Conservation (phyloP, 1,140 invertebrate species). For the Diachasmimorpha longicaudata region DNA sequence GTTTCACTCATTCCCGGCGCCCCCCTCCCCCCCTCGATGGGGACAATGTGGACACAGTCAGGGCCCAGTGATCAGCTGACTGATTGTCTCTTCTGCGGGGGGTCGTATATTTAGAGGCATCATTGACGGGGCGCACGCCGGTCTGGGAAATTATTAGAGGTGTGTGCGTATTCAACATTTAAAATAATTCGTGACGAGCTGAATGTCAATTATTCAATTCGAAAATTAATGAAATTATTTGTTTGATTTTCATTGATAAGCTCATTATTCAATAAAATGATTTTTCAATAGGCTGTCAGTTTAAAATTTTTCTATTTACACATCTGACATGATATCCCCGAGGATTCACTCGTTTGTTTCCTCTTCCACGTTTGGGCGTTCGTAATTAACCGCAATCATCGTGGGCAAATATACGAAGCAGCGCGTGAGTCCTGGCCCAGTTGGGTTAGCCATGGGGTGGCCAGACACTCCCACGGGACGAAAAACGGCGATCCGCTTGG, state of each 20-base stretch:
- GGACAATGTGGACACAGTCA: constrained; percentile 63
- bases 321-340: neutral
- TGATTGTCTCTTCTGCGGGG: constrained; percentile 56
- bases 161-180: too few relatives aligned
- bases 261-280: too few relatives aligned
- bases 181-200: too few relatives aligned
- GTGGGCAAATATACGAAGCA: neutral
- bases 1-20: neutral
- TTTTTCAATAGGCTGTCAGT: neutral
- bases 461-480: neutral
- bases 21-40: constrained; percentile 31
- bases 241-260: too few relatives aligned
- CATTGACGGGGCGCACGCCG: constrained; percentile 38
- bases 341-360: neutral
- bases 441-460: neutral
- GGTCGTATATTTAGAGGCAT: constrained; percentile 59
- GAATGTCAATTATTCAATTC: too few relatives aligned
- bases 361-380: neutral
- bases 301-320: neutral
- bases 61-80: constrained; percentile 61
- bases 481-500: constrained; percentile 4
- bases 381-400: constrained; percentile 15
- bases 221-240: too few relatives aligned
- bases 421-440: neutral
- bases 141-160: too few relatives aligned